Base-by-base conservation (phyloP, 2,113 vertebrate genomes). In the Psittacula cyanocephala region DNA sequence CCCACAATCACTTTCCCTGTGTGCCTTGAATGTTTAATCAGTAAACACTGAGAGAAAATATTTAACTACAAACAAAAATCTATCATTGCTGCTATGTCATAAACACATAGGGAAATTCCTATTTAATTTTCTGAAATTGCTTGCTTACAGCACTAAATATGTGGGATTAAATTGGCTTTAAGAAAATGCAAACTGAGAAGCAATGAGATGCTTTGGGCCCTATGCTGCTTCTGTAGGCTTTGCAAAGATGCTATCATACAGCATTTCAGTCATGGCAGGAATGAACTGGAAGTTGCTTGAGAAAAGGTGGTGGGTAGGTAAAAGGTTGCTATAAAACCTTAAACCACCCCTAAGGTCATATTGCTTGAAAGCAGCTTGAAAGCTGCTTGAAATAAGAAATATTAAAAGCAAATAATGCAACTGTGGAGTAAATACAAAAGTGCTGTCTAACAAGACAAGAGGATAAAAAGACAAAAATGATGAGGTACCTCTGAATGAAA, bases 81-180 rank as follows among this genome's bases (percentile, higher is more conserved):
- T 79, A 79, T 92, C 59, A 1, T 84, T 29, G 9, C 55, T 90
- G 69, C 77, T 37, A 44, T 93, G 49, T 88, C 49, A 65, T 94
- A 95, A 96, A 95, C 93, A 92, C 77, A 55, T 7, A 65, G 93
- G 92, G 95, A 94, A 96, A 97, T 96, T 96, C 96, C 93, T 94
- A 6, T 88, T 96, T 96, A 91, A 96, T 97, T 93, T 93, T 94
- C 79, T 92, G 77, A 96, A 96, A 96, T 84, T 81, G 47, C 86
- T 92, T 90, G 83, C 95, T 97, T 94, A 62, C 69, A 89, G 90
- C 91, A 81, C 35, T 93, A 75, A 86, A 69, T 83, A 81, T 44
- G 29, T 93, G 71, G 72, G 57, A 92, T 96, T 94, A 81, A 96
- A 57, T 77, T 89, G 65, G 67, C 92, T 95, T 88, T 64, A 78